Evolutionary conservation across 30 jellyfish, hydroid and myxozoan species (phyloP), one percentile per base, ranked within the genome.

Genomic region (Hydra vulgaris): DNA sequence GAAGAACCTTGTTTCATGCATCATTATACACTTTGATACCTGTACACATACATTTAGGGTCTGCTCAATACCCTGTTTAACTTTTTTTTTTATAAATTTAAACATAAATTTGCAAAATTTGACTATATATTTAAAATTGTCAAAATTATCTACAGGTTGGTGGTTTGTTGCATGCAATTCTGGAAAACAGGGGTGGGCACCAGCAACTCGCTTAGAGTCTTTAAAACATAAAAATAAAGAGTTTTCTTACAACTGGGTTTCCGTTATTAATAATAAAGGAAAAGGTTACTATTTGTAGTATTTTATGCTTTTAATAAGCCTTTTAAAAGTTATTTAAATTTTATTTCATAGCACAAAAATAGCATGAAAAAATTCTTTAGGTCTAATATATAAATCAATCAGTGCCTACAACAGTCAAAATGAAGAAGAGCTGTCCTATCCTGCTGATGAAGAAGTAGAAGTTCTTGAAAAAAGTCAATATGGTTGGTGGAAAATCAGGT

Each of bases 161-260:
- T 92, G 98, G 98, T 92, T 92, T 81, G 94, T 92, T 5, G 88
- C 85, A 26, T 70, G 83, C 25, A 95, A 87, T 61, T 79, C n/a
- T n/a, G 98, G 95, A 23, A 77, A 79, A 17, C 98, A 92, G 73
- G 98, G 98, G 77, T 92, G 98, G 98, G 96, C 96, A 15, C 98
- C 98, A 18, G 98, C 98, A 1, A 92, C 98, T 0, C 86, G 86
- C 82, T 83, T 92, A 21, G 98, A 92, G 67, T 89, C 95, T 23
- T 12, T 87, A 12, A 26, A 66, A 52, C 0, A 70, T 21, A 27
- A 15, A 21, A 27, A 74, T 1, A 26, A 80, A 8, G 83, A 67
- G 27, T 18, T 26, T 21, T 72, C 85, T 19, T 80, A 80, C 0
- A 73, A 71, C 27, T 80, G 83, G 87, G 85, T 80, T 17, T 80